Evolutionary conservation across 2,888 invertebrate genomes (phyloP).

Genomic region (Thelaira solivaga): DNA sequence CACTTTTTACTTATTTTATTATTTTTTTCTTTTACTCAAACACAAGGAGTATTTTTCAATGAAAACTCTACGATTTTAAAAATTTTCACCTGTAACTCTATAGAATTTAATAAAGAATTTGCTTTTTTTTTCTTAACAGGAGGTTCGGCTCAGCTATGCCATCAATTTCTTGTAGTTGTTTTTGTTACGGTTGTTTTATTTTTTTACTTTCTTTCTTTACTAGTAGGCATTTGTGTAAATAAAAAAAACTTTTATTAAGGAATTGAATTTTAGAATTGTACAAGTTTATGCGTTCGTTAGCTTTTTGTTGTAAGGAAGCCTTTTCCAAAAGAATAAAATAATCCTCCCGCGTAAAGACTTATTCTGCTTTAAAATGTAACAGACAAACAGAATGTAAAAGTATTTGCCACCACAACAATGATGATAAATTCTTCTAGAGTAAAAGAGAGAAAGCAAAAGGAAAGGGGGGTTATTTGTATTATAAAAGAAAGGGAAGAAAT

Average conservation of each 20-base stretch:
- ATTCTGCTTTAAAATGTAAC: background rate
- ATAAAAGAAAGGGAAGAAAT: background rate
- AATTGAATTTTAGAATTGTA: conserved; percentile 41
- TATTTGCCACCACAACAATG: conserved; percentile 38
- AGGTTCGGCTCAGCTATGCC: background rate
- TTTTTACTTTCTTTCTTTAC: background rate
- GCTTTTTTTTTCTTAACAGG: background rate
- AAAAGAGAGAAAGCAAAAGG: background rate
- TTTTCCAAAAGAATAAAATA: conserved; percentile 1
- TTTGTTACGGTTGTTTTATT: background rate
- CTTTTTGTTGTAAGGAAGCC: background rate
- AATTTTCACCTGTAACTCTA: conserved; percentile 29
- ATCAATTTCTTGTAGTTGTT: background rate
- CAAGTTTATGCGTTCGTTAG: conserved; percentile 13
- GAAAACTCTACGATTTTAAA: conserved; percentile 6
- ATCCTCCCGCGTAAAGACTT: conserved; percentile 18
- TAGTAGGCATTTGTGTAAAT: too few relatives aligned
- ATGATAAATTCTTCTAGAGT: background rate
- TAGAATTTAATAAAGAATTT: conserved; percentile 21
- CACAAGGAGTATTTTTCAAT: background rate
- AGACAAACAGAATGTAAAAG: conserved; percentile 20
- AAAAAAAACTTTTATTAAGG: too few relatives aligned
- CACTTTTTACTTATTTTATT: too few relatives aligned
- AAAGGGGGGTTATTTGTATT: background rate
- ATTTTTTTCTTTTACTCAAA: too few relatives aligned